Conservation (phyloP, 2,113 vertebrate species). For the Chaenogobius annularis region DNA sequence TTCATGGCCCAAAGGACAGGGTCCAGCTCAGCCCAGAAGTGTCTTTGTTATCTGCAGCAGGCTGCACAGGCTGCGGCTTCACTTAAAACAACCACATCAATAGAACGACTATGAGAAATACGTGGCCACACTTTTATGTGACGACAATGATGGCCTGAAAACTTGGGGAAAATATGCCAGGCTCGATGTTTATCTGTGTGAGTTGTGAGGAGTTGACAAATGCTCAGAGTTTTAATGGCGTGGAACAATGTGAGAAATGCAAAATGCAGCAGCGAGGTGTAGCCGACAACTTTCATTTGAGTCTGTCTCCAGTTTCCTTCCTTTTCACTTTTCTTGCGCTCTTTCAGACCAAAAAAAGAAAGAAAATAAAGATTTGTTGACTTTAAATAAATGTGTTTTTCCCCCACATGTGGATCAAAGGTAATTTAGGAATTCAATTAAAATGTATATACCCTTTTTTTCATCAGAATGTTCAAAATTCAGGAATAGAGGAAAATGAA, state of each 20-base stretch:
- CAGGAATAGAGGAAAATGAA: too few relatives aligned
- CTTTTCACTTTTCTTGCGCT: neutral
- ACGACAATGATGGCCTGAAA: constrained; percentile 34
- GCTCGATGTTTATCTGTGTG: constrained; percentile 26
- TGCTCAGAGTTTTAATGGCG: constrained; percentile 56
- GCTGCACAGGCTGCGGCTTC: constrained; percentile 12
- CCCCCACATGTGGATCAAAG: neutral
- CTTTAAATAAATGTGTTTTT: neutral
- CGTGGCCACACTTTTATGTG: constrained; percentile 33
- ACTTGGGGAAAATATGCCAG: constrained; percentile 35
- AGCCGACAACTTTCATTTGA: constrained; percentile 38
- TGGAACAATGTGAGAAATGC: constrained; percentile 61
- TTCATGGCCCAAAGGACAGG: constrained; percentile 37
- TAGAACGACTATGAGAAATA: constrained; percentile 24
- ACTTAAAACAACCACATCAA: constrained; percentile 30
- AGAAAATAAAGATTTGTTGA: neutral
- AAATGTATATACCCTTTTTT: too few relatives aligned
- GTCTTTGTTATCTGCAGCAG: constrained; percentile 18
- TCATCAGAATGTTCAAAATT: too few relatives aligned
- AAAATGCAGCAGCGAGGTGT: constrained; percentile 28
- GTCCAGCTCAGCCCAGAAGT: constrained; percentile 27
- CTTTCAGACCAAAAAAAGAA: neutral
- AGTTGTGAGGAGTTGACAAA: constrained; percentile 35
- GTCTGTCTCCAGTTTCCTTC: neutral
- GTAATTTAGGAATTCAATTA: too few relatives aligned